Evolutionary conservation across 2,888 invertebrate genomes (phyloP), one percentile per base, ranked within the genome.

Genomic region (Nomada fabriciana): DNA sequence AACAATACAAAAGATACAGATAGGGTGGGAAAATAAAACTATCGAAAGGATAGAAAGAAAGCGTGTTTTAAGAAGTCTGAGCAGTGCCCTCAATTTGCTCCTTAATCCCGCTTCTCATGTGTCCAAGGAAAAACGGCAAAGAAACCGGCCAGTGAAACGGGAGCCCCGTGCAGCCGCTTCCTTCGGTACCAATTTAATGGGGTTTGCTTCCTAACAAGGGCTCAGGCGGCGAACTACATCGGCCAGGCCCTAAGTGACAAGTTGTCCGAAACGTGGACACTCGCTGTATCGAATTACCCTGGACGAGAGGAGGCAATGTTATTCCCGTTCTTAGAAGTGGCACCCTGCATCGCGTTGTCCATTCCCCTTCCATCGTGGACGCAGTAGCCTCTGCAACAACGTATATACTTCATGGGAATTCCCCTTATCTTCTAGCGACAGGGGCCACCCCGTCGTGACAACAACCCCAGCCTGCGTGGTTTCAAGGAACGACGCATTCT

Each of bases 281-380:
- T 76, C 68, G 65, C 73, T 70, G 83, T 85, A 86, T 88, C 83
- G 81, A 88, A 86, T 88, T 88, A 86, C 86, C 59, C 80, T 80
- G 55, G 75, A 63, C 80, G 79, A 75, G 52, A 18, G 18, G 3
- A 72, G 69, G 76, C 82, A 77, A 60, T 50, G 82, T 70, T 70
- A 82, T 76, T 74, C 75, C 55, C 76, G 61, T 63, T 73, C 50
- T 59, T 47, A 60, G 23, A 13, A 18, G 64, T 23, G 20, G 53
- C 52, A 9, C 9, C 47, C 76, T 36, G 43, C 57, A 23, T 63
- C 29, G 61, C 76, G 67, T 60, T 47, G 50, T 50, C 53, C 53
- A 5, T 25, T 57, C 61, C 64, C 67, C 29, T 55, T 29, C 60
- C 42, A 9, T 0, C 50, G 50, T 43, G 11, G 23, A 15, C 47